Evolutionary conservation across 64 coral and sea anemone species (phyloP).

Genomic region (Astreopora myriophthalma): DNA sequence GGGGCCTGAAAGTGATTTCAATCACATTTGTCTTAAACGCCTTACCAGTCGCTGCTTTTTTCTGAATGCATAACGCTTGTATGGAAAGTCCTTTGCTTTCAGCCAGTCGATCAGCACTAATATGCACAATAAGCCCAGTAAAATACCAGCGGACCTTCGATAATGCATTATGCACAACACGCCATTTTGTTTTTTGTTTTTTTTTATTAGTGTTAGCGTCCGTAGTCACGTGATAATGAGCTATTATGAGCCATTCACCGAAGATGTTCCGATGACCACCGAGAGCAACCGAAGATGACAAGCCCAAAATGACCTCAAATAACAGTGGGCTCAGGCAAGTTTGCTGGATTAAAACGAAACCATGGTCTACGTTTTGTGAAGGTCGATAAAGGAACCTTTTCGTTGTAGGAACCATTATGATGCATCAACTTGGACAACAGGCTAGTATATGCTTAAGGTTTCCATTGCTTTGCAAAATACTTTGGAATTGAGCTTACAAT

Average conservation of each 20-base stretch:
- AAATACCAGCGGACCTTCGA: neutral
- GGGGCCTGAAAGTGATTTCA: no score
- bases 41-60: conserved; percentile 57
- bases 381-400: neutral
- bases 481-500: neutral
- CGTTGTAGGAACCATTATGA: conserved; percentile 33
- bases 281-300: no score
- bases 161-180: no score
- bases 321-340: no score
- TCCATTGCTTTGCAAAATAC: neutral
- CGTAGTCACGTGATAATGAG: no score
- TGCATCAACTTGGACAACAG: conserved; percentile 86
- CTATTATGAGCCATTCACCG: no score
- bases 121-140: neutral
- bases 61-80: conserved; percentile 45
- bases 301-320: no score
- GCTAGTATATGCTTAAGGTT: neutral
- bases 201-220: no score
- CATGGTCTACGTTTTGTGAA: neutral
- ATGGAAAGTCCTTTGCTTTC: conserved; percentile 29
- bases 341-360: no score
- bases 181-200: no score
- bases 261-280: no score
- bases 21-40: neutral
- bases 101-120: neutral